Conservation (phyloP, 2,113 vertebrate genomes). For the Ceyx cyanopectus region DNA sequence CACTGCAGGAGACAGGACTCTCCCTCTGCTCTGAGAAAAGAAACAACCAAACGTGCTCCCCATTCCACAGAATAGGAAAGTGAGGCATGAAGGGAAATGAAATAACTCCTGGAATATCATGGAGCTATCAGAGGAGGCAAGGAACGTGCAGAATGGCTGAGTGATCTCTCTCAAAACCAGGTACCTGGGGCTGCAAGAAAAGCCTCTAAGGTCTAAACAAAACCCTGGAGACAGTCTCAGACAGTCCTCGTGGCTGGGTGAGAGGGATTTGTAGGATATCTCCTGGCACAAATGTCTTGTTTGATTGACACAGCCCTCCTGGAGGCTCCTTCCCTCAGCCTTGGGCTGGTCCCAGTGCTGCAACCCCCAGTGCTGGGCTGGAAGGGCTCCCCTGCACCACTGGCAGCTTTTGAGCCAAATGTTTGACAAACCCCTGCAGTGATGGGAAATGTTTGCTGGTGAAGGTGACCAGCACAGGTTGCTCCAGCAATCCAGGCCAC, state of each 20-base stretch:
- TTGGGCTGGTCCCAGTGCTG: neutral
- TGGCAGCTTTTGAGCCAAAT: neutral
- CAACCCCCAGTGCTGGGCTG: neutral
- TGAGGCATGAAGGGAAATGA: neutral
- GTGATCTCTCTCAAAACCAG: neutral
- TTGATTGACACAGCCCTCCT: neutral
- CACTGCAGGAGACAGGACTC: neutral
- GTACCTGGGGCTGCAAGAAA: neutral
- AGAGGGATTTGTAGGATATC: neutral
- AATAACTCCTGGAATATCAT: neutral
- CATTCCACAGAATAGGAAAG: neutral
- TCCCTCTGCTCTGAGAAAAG: neutral
- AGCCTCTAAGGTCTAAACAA: neutral
- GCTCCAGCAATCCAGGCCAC: neutral
- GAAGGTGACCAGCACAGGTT: neutral
- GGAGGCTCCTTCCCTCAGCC: neutral
- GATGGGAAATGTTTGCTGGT: neutral
- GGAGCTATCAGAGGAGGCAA: neutral
- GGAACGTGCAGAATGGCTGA: neutral
- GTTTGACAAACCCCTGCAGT: neutral
- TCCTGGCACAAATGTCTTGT: neutral
- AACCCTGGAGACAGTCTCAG: neutral
- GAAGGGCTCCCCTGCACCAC: neutral
- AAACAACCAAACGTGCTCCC: neutral
- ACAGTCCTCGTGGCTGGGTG: neutral